Percentiles rank a stretch among this genome's conserved stretches.
These are phyloP conservation scores for Etheostoma cragini DNA, from an alignment of 2,113 vertebrate species.

Conservation along the genomic window DNA sequence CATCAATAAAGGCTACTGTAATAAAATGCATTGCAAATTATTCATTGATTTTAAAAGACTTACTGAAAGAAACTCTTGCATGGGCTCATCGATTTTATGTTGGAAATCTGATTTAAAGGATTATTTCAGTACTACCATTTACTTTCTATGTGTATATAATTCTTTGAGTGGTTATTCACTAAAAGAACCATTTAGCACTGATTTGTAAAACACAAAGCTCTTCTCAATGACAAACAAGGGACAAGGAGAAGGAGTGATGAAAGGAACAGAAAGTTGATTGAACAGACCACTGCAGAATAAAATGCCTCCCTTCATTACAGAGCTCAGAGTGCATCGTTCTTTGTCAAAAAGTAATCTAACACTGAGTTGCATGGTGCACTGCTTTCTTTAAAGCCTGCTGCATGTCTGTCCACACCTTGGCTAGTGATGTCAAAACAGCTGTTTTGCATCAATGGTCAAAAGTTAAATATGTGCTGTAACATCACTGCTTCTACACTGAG, in stretches of 20 bases:
- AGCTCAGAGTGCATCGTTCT: neutral
- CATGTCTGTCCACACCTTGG: slow-evolving; percentile 34
- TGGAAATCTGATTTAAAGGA: neutral
- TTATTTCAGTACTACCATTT: neutral
- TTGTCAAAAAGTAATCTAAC: slow-evolving; percentile 6
- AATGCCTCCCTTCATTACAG: neutral
- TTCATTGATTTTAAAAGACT: neutral
- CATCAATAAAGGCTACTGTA: neutral
- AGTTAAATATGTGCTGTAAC: slow-evolving; percentile 52
- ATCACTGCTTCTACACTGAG: slow-evolving; percentile 30
- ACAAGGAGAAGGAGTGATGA: neutral
- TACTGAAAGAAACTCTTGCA: neutral
- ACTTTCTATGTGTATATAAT: neutral
- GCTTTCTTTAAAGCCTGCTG: slow-evolving; percentile 14
- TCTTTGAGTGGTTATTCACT: neutral
- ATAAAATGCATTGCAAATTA: neutral
- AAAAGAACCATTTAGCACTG: neutral
- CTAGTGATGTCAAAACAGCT: slow-evolving; percentile 50
- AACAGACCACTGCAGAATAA: neutral
- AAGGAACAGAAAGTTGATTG: no score
- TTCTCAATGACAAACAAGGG: slow-evolving; percentile 10
- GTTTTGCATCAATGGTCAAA: slow-evolving; percentile 52
- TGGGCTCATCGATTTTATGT: neutral
- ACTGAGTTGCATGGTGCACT: no score
- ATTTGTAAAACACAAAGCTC: neutral